phyloP scores from a whole-genome alignment of 2,797 vertebrate genomes.

The Myioborus miniatus region DNA sequence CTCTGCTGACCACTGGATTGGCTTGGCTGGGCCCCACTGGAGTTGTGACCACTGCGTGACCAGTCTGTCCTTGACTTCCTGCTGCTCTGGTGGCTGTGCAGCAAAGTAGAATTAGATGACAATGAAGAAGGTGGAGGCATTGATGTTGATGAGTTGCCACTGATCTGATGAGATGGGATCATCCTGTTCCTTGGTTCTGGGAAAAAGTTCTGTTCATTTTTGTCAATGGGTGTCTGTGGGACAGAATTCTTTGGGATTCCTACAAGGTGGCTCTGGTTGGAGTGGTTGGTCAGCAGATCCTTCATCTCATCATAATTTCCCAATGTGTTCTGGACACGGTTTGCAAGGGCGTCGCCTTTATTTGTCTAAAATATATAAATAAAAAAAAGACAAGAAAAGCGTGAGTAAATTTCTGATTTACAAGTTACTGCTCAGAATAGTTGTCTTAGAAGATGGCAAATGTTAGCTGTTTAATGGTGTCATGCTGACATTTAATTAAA shows the following conservation, averaged over 20 bases:
- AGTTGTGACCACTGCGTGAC: constrained; percentile 80
- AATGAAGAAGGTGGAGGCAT: constrained; percentile 83
- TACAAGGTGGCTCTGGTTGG: constrained; percentile 94
- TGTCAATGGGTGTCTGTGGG: constrained; percentile 82
- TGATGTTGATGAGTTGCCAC: constrained; percentile 64
- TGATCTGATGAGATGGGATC: constrained; percentile 75
- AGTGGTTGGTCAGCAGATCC: constrained; percentile 91
- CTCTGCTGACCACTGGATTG: constrained; percentile 75
- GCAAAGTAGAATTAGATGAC: constrained; percentile 76
- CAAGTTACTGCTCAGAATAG: constrained; percentile 55
- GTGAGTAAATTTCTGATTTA: constrained; percentile 65
- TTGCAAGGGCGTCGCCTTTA: constrained; percentile 92
- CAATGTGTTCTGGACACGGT: constrained; percentile 91
- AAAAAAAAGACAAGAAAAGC: constrained; percentile 33
- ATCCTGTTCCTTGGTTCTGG: constrained; percentile 82
- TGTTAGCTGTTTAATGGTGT: constrained; percentile 60
- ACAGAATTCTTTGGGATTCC: constrained; percentile 90
- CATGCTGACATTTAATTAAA: constrained; percentile 69
- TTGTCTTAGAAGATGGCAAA: constrained; percentile 57
- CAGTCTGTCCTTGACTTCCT: constrained; percentile 89
- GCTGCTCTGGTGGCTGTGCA: constrained; percentile 81
- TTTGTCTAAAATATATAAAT: constrained; percentile 82
- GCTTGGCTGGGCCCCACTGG: constrained; percentile 71
- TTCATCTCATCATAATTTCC: constrained; percentile 97
- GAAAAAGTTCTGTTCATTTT: constrained; percentile 84